These are phyloP conservation scores for Microcebus murinus DNA, from an alignment of 2,113 vertebrate genomes.

Conservation along the genomic window DNA sequence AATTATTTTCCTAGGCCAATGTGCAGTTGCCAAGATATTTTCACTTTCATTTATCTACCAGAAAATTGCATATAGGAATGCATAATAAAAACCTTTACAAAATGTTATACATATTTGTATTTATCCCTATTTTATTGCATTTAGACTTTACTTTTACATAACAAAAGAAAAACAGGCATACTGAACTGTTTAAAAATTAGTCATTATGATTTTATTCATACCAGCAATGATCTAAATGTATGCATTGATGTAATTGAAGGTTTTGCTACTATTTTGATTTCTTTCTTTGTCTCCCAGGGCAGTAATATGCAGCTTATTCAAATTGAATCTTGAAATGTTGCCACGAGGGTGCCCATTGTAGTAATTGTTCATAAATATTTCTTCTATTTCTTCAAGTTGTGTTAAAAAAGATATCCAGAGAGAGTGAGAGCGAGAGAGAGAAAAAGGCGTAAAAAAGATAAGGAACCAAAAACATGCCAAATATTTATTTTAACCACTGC, in stretches of 20 bases:
- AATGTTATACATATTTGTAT: not conserved
- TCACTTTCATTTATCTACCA: not conserved
- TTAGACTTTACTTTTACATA: not conserved
- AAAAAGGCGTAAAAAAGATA: too few relatives aligned
- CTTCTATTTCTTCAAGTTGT: not conserved
- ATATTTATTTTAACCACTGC: not conserved
- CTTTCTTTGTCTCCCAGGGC: not conserved
- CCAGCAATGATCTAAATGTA: not conserved
- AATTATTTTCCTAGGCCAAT: too few relatives aligned
- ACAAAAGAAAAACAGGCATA: not conserved
- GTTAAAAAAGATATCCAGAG: not conserved
- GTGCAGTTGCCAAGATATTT: not conserved
- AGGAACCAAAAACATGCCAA: not conserved
- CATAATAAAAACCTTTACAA: not conserved
- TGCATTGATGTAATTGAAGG: not conserved
- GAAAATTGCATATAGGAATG: not conserved
- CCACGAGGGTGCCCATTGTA: not conserved
- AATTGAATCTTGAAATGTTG: not conserved
- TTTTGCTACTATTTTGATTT: not conserved
- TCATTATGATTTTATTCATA: not conserved
- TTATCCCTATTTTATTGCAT: not conserved
- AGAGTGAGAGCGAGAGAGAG: not conserved
- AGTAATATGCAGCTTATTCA: not conserved
- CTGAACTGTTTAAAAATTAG: not conserved
- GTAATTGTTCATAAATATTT: not conserved